Evolutionary conservation across 2,797 vertebrate genomes (phyloP).

Genomic region (Craterocephalus amniculus): DNA sequence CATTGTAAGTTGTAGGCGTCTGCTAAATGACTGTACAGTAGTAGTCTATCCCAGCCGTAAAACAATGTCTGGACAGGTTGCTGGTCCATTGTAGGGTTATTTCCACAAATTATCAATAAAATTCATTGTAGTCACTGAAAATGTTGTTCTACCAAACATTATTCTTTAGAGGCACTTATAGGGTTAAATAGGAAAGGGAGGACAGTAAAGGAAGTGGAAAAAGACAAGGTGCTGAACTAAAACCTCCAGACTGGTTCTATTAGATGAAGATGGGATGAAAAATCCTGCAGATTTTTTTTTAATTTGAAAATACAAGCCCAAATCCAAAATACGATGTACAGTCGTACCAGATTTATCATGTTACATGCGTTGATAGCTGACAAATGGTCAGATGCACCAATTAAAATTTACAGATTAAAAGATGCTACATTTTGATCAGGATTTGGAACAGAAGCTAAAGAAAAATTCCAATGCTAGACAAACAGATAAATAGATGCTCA

Average conservation of each 20-base stretch:
- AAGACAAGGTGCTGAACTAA: neutral
- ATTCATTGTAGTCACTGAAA: neutral
- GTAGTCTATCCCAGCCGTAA: too few species aligned
- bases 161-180: neutral
- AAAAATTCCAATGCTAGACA: neutral
- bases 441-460: neutral
- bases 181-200: neutral
- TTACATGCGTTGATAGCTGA: neutral
- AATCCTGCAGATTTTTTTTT: neutral
- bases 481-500: neutral
- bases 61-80: too few species aligned
- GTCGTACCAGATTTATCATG: neutral
- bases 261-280: neutral
- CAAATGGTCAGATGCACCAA: neutral
- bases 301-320: neutral
- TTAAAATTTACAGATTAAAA: neutral
- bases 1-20: too few species aligned
- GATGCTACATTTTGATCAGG: neutral
- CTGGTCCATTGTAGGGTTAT: too few species aligned
- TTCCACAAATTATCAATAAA: neutral
- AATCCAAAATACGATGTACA: neutral
- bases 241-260: neutral
- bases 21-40: too few species aligned
- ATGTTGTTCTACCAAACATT: neutral
- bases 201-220: neutral